phyloP scores from a whole-genome alignment of 2,888 invertebrate genomes.

The Patella pellucida region DNA sequence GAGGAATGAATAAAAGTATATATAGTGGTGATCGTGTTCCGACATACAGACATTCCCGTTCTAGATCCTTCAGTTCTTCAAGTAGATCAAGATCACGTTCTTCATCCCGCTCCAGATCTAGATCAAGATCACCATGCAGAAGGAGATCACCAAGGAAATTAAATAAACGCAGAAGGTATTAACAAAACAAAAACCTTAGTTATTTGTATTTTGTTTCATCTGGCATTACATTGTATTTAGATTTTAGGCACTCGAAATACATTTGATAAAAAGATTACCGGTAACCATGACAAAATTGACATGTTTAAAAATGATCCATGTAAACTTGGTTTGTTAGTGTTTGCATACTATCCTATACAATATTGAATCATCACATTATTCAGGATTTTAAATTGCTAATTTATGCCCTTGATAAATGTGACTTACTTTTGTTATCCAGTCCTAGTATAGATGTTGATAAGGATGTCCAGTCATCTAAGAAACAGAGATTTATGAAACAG shows the following conservation, averaged over 20 bases:
- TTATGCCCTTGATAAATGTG: too few species aligned
- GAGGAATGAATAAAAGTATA: slow-evolving; percentile 16
- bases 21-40: slow-evolving; percentile 48
- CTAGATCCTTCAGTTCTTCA: slow-evolving; percentile 47
- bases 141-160: slow-evolving; percentile 32
- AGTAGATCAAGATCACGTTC: slow-evolving; percentile 65
- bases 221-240: too few species aligned
- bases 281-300: too few species aligned
- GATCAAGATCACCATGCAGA: slow-evolving; percentile 40
- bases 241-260: too few species aligned
- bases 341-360: too few species aligned
- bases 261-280: too few species aligned
- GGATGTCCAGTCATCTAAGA: slow-evolving; percentile 33
- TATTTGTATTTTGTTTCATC: too few species aligned
- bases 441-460: slow-evolving; percentile 23
- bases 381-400: too few species aligned
- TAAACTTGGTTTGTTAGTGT: not conserved
- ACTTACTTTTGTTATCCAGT: not conserved
- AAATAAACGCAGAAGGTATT: slow-evolving; percentile 19
- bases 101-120: slow-evolving; percentile 41
- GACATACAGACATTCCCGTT: slow-evolving; percentile 51
- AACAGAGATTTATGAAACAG: slow-evolving; percentile 30
- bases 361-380: too few species aligned
- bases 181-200: too few species aligned
- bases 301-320: too few species aligned